Evolutionary conservation across 2,113 vertebrate genomes (phyloP).

Genomic region (Phycodurus eques): DNA sequence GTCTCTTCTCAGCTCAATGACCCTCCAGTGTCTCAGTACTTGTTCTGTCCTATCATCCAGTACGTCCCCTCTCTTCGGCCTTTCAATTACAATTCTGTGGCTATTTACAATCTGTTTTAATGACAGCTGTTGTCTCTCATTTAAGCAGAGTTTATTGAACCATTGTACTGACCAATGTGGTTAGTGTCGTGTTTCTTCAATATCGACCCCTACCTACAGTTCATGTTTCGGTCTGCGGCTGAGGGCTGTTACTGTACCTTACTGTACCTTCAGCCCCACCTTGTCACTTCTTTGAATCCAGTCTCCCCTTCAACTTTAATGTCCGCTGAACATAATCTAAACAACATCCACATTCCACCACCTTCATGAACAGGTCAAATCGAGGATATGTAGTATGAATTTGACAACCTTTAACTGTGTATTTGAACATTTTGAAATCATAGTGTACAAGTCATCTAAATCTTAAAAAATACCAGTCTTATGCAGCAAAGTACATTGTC

Average conservation of each 20-base stretch:
- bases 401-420: not conserved
- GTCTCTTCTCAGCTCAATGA: not conserved
- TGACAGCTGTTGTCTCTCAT: slow-evolving; percentile 43
- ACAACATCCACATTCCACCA: not conserved
- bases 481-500: too few species aligned
- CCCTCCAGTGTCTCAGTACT: slow-evolving; percentile 8
- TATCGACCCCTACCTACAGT: not conserved
- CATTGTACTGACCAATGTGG: slow-evolving; percentile 41
- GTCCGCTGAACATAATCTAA: slow-evolving; percentile 17
- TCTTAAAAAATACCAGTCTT: too few species aligned
- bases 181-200: slow-evolving; percentile 14
- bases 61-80: not conserved
- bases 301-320: slow-evolving; percentile 34
- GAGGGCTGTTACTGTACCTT: not conserved
- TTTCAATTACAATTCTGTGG: slow-evolving; percentile 28
- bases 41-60: slow-evolving; percentile 15
- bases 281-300: slow-evolving; percentile 27
- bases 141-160: slow-evolving; percentile 36
- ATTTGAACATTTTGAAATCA: too few species aligned
- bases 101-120: slow-evolving; percentile 38
- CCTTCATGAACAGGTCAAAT: slow-evolving; percentile 37
- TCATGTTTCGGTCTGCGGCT: slow-evolving; percentile 19
- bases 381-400: slow-evolving; percentile 10
- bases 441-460: too few species aligned
- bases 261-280: slow-evolving; percentile 20